Base-by-base conservation (phyloP, 2,113 vertebrate genomes). In the Hystrix cristata region DNA sequence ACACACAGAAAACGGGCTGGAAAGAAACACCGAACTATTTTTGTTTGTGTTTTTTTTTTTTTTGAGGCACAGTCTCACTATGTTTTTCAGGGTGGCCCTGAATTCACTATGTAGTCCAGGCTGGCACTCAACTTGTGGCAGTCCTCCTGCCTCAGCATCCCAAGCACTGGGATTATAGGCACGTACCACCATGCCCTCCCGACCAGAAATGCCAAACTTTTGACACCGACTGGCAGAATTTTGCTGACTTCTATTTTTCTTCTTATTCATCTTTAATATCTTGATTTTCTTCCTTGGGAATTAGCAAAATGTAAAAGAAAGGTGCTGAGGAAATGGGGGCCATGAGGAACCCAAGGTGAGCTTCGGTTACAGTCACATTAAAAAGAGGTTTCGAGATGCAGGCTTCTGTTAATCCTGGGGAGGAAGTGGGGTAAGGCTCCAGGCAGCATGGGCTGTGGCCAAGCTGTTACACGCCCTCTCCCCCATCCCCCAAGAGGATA, bases 241-340 rank as follows among this genome's bases (percentile, higher is more conserved):
- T n/a, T 43, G 23, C 34, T 15, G 55, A 8, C 2, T 48, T 31
- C 74, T 51, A 16, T 78, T 78, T 69, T 86, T 76, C 74, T 80
- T n/a, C 69, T 29, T 48, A 11, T 84, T 46, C 53, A 43, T 86
- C 65, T 83, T 72, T 34, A 65, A 31, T 38, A 31, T 67, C 62
- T 64, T 29, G 3, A 25, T 74, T 67, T 72, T 69, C 43, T 60
- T 62, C 59, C 29, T 43, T 85, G 71, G 78, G 59, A 84, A 85
- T 57, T 62, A 85, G 95, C 60, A 94, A 87, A 90, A 72, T 31
- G 43, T 46, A 72, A 74, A 89, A 53, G 29, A 51, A 92, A 38
- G 31, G 2, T 65, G 27, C 10, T 55, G 89, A 78, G 13, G 62
- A 62, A 64, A 46, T 38, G 19, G 48, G 34, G 65, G 11, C n/a